Percentiles rank a stretch among this genome's conserved stretches.
These are phyloP conservation scores for Schizothorax lantsangensis DNA, from an alignment of 2,797 vertebrate genomes.

Conservation along the genomic window DNA sequence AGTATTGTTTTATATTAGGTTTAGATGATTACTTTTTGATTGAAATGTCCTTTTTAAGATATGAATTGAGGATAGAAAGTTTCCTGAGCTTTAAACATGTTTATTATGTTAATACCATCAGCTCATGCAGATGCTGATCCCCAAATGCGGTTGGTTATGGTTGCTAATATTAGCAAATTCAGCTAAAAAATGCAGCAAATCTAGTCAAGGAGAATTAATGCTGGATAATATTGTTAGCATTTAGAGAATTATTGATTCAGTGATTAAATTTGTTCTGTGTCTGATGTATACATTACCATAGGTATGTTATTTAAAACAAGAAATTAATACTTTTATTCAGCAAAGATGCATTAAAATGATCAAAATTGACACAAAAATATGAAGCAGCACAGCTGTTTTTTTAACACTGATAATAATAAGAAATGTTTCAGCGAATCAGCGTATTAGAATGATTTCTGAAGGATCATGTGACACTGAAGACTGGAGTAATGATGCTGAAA, in stretches of 20 bases:
- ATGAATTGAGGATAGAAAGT: not conserved
- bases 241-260: not conserved
- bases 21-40: not conserved
- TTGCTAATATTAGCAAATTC: not conserved
- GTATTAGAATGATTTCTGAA: not conserved
- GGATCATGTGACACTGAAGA: not conserved
- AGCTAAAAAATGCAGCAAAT: not conserved
- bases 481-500: not conserved
- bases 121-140: not conserved
- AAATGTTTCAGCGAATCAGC: not conserved
- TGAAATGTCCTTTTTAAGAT: not conserved
- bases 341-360: not conserved
- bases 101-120: not conserved
- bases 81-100: not conserved
- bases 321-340: not conserved
- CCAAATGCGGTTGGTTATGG: constrained; percentile 3
- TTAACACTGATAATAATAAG: not conserved
- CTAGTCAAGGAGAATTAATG: not conserved
- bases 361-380: not conserved
- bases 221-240: not conserved
- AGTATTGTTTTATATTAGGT: constrained; percentile 30
- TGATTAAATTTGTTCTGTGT: not conserved
- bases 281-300: not conserved
- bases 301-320: not conserved
- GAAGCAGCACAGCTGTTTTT: not conserved